Conservation (phyloP, 2,888 invertebrate species). For the Elmis aenea region DNA sequence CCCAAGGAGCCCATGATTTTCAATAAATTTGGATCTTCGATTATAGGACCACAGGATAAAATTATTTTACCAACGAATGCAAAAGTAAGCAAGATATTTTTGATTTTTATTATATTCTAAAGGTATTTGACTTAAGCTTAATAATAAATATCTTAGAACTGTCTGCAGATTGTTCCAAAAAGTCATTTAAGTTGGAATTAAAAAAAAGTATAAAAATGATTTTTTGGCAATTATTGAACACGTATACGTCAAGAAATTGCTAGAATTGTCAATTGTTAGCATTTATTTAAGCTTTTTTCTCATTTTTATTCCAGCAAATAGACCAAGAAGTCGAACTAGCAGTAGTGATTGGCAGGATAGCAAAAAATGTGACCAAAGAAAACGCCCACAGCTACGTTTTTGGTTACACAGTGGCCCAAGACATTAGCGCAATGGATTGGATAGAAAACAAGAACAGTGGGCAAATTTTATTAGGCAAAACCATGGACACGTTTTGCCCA, state of each 20-base stretch:
- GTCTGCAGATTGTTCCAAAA: no score
- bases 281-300: background rate
- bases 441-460: conserved; percentile 75
- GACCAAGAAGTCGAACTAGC: conserved; percentile 85
- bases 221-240: no score
- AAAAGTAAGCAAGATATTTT: background rate
- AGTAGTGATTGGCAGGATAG: conserved; percentile 72
- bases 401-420: conserved; percentile 80
- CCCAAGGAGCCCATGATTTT: background rate
- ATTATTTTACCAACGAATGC: background rate
- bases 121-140: no score
- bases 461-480: conserved; percentile 66
- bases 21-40: background rate
- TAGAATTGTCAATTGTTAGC: background rate
- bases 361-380: conserved; percentile 58
- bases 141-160: no score
- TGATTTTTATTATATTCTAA: no score
- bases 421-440: conserved; percentile 81
- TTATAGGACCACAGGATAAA: background rate
- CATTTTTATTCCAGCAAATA: conserved; percentile 54
- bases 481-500: conserved; percentile 84
- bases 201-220: no score
- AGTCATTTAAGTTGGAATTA: no score
- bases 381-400: conserved; percentile 70
- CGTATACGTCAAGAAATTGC: background rate